Evolutionary conservation across 2,113 vertebrate genomes (phyloP).

Genomic region (Opisthocomus hoazin): DNA sequence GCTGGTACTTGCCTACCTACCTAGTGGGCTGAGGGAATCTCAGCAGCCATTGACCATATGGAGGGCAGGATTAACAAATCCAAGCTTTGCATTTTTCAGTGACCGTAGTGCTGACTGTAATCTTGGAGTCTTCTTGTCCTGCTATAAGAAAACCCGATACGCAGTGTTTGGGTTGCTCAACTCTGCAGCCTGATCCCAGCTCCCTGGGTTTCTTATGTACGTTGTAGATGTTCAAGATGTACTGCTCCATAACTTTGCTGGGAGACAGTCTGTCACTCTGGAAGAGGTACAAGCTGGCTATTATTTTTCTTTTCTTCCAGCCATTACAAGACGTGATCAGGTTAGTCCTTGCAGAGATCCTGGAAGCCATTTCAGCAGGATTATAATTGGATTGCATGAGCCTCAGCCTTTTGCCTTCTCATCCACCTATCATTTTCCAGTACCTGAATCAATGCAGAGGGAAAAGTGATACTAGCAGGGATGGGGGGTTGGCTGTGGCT

Average conservation of each 20-base stretch:
- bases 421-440: neutral
- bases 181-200: neutral
- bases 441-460: neutral
- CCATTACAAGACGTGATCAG: constrained; percentile 42
- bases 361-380: neutral
- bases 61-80: neutral
- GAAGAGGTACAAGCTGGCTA: constrained; percentile 57
- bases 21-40: neutral
- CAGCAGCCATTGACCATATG: neutral
- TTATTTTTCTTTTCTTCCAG: constrained; percentile 61
- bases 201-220: neutral
- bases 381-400: neutral
- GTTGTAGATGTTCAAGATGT: neutral
- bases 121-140: neutral
- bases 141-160: neutral
- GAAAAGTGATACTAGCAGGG: neutral
- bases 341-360: constrained; percentile 13
- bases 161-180: neutral
- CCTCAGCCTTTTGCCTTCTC: neutral
- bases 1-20: neutral
- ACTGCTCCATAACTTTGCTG: constrained; percentile 65
- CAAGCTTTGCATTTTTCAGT: neutral
- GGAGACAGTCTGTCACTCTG: constrained; percentile 54
- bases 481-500: neutral
- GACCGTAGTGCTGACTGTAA: neutral